A percentile compares a stretch with the other conserved stretches of the same genome.
Evolutionary conservation across 2,888 invertebrate species (phyloP).

Genomic region (Operophtera brumata): DNA sequence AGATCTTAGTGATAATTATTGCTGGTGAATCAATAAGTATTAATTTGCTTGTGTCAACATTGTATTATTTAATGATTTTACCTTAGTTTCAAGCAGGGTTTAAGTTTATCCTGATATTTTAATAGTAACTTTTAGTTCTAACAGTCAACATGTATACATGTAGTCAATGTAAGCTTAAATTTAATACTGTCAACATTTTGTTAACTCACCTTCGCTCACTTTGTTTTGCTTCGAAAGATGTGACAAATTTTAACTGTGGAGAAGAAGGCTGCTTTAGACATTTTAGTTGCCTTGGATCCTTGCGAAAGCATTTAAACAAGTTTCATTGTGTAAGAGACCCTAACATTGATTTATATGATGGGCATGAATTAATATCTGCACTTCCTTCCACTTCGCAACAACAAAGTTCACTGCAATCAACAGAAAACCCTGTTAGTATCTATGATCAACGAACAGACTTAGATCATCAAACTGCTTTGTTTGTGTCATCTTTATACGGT

Average conservation of each 20-base stretch:
- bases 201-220: conserved; percentile 1
- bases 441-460: neutral
- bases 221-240: conserved; percentile 2
- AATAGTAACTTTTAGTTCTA: too few relatives aligned
- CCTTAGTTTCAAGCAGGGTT: too few relatives aligned
- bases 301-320: conserved; percentile 2
- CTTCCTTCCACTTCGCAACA: neutral
- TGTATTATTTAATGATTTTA: too few relatives aligned
- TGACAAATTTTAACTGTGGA: conserved; percentile 3
- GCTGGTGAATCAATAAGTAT: too few relatives aligned
- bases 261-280: conserved; percentile 2
- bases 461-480: neutral
- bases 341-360: neutral
- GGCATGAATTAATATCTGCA: neutral
- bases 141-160: neutral
- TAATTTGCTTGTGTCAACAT: too few relatives aligned
- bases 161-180: conserved; percentile 3
- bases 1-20: too few relatives aligned
- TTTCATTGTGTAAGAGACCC: neutral
- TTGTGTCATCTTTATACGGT: conserved; percentile 2
- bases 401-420: neutral
- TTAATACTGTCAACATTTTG: conserved; percentile 3
- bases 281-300: conserved; percentile 4
- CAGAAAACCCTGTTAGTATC: too few relatives aligned
- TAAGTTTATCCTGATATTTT: too few relatives aligned